Conservation (phyloP, 2,797 vertebrate genomes). For the Manis pentadactyla region DNA sequence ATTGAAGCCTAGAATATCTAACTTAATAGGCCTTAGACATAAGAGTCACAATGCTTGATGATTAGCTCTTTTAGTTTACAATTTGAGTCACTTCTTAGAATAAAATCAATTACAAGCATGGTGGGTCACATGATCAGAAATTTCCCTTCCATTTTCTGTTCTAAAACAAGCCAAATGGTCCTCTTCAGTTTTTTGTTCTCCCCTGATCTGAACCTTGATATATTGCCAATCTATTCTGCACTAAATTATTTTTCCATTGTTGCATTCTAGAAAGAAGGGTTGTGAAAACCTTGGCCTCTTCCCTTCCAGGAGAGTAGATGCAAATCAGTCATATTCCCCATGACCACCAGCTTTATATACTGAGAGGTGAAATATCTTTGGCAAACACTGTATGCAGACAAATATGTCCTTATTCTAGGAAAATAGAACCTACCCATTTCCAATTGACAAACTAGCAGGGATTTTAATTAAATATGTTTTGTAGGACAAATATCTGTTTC, state of each 20-base stretch:
- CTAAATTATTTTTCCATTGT: not conserved
- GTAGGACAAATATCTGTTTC: not conserved
- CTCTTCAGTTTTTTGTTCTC: not conserved
- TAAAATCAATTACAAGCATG: not conserved
- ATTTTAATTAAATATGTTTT: not conserved
- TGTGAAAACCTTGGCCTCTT: not conserved
- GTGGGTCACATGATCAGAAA: not conserved
- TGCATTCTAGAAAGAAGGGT: not conserved
- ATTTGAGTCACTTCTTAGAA: not conserved
- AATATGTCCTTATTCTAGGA: not conserved
- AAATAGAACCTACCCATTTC: not conserved
- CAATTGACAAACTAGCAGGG: not conserved
- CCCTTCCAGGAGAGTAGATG: not conserved
- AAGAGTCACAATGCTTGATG: not conserved
- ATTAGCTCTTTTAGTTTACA: not conserved
- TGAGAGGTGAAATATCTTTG: not conserved
- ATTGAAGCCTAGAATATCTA: not conserved
- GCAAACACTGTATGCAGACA: not conserved
- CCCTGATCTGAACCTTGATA: not conserved
- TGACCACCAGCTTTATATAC: not conserved
- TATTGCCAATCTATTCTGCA: not conserved
- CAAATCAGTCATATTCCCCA: not conserved
- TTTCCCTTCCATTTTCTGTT: not conserved
- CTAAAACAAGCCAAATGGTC: not conserved
- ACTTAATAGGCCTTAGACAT: not conserved